These are phyloP conservation scores for Drosophila parvula DNA, from an alignment of 1,140 invertebrate species.

Conservation along the genomic window DNA sequence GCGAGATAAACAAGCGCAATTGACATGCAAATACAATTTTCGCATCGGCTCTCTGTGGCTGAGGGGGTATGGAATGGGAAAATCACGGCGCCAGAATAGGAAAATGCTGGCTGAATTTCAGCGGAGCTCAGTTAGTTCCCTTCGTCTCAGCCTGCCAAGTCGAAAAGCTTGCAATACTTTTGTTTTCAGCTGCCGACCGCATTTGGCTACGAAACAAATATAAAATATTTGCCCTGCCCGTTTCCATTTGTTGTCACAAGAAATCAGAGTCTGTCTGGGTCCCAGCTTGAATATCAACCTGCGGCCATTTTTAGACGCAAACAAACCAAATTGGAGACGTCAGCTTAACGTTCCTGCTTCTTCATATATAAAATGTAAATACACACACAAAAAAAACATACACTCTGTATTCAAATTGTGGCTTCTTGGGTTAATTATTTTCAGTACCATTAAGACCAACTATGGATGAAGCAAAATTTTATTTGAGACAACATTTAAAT, in stretches of 20 bases:
- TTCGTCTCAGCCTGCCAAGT: constrained; percentile 30
- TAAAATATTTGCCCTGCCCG: constrained; percentile 70
- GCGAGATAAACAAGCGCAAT: constrained; percentile 79
- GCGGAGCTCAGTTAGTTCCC: neutral
- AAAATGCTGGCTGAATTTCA: constrained; percentile 8
- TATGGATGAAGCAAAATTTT: neutral
- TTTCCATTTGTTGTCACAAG: constrained; percentile 62
- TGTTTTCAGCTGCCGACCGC: constrained; percentile 56
- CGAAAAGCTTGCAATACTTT: constrained; percentile 67
- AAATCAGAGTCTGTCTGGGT: constrained; percentile 62
- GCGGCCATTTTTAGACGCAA: constrained; percentile 62
- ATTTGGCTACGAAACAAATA: constrained; percentile 70
- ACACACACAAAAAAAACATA: neutral
- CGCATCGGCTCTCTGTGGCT: constrained; percentile 9
- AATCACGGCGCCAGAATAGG: constrained; percentile 44
- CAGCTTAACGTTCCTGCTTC: constrained; percentile 54
- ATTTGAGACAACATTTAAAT: neutral
- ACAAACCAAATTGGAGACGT: constrained; percentile 73
- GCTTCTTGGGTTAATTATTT: no score
- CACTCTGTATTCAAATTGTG: neutral
- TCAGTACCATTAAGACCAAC: no score
- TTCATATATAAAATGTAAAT: constrained; percentile 5
- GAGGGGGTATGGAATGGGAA: constrained; percentile 34
- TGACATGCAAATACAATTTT: constrained; percentile 81
- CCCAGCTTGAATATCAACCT: constrained; percentile 54